A percentile compares a stretch with the other conserved stretches of the same genome.
phyloP scores from a whole-genome alignment of 2,888 invertebrate species.

The Spatulosminthurus flaviceps region DNA sequence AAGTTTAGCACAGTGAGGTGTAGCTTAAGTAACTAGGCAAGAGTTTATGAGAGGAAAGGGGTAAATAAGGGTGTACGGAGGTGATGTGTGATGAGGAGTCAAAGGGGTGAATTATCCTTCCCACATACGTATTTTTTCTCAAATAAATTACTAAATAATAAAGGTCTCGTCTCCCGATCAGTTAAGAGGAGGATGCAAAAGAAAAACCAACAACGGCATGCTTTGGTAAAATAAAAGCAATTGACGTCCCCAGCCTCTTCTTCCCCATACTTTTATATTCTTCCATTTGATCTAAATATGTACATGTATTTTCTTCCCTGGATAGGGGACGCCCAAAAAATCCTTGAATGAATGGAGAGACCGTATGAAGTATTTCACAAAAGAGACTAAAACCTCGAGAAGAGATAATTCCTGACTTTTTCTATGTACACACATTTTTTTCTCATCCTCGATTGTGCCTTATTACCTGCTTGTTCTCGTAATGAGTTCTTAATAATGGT shows the following conservation, averaged over 20 bases:
- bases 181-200: slow-evolving; percentile 37
- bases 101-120: slow-evolving; percentile 44
- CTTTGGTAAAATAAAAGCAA: slow-evolving; percentile 19
- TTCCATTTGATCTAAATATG: too few relatives aligned
- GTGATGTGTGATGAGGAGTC: slow-evolving; percentile 37
- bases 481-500: slow-evolving; percentile 50
- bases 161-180: slow-evolving; percentile 33
- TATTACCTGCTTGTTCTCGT: slow-evolving; percentile 37
- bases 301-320: too few relatives aligned
- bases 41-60: too few relatives aligned
- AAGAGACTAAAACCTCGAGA: not conserved
- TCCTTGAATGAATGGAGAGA: not conserved
- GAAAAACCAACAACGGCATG: slow-evolving; percentile 43
- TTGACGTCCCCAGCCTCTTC: too few relatives aligned
- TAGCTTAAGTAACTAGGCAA: too few relatives aligned
- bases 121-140: slow-evolving; percentile 23
- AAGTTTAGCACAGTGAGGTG: not conserved
- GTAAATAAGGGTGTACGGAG: slow-evolving; percentile 21
- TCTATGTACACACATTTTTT: not conserved
- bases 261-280: too few relatives aligned
- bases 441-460: slow-evolving; percentile 28
- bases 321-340: slow-evolving; percentile 4
- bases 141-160: slow-evolving; percentile 43
- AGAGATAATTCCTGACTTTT: too few relatives aligned
- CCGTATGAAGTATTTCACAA: not conserved